These are phyloP conservation scores for Micromesistius poutassou DNA, from an alignment of 2,797 vertebrate genomes.

Conservation along the genomic window DNA sequence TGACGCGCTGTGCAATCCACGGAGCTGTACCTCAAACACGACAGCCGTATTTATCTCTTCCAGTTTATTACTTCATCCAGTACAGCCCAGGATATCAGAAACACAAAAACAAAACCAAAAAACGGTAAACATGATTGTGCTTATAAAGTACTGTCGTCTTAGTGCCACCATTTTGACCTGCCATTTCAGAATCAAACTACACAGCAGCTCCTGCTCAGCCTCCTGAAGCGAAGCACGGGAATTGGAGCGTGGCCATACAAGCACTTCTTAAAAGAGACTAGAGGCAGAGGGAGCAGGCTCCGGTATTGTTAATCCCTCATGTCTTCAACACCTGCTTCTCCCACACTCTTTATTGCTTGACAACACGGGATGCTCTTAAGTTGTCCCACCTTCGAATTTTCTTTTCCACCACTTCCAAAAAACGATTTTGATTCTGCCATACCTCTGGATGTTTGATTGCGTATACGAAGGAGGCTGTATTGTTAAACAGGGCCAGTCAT, in stretches of 20 bases:
- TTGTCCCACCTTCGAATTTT: background rate
- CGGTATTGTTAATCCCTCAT: background rate
- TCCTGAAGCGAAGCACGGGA: background rate
- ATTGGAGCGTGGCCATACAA: background rate
- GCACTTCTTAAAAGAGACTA: background rate
- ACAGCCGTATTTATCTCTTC: background rate
- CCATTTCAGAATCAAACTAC: background rate
- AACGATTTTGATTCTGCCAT: background rate
- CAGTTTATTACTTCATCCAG: background rate
- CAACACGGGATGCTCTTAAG: background rate
- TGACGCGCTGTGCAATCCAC: background rate
- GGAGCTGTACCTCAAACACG: background rate
- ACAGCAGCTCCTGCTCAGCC: background rate
- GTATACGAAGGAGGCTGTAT: background rate
- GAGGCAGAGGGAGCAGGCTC: background rate
- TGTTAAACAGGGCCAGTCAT: background rate
- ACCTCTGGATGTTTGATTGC: background rate
- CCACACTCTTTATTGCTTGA: background rate
- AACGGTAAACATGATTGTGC: background rate
- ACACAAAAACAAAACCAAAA: background rate
- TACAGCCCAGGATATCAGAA: background rate
- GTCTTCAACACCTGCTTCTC: background rate
- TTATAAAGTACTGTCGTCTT: background rate
- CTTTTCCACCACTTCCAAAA: background rate
- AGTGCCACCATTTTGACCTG: background rate